Percentiles rank a stretch among this genome's conserved stretches.
These are phyloP conservation scores for Acleris cristana DNA, from an alignment of 2,888 invertebrate genomes.

Conservation along the genomic window DNA sequence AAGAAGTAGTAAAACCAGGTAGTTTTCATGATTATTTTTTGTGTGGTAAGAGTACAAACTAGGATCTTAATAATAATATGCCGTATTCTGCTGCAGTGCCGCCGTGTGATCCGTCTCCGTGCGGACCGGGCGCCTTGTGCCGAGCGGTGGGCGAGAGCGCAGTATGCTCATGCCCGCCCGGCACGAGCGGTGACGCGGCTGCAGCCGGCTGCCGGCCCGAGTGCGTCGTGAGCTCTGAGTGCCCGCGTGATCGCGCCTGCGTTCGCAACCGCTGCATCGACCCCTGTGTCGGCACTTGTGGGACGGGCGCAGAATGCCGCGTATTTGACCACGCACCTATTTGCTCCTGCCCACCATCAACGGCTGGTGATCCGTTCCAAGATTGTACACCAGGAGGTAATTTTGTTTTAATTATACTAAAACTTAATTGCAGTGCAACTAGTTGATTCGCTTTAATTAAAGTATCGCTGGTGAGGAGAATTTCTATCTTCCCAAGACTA, in stretches of 20 bases:
- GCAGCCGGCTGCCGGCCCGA: conserved; percentile 92
- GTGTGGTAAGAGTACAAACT: background rate
- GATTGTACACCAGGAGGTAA: conserved; percentile 80
- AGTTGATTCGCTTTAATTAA: background rate
- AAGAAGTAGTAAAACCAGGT: conserved; percentile 64
- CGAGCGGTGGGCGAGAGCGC: conserved; percentile 82
- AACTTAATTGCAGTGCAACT: too few relatives aligned
- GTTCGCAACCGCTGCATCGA: conserved; percentile 91
- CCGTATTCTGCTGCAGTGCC: conserved; percentile 72
- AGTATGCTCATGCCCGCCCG: conserved; percentile 89
- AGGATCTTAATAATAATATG: background rate
- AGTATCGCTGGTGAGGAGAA: background rate
- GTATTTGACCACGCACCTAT: conserved; percentile 84
- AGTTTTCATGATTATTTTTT: conserved; percentile 24
- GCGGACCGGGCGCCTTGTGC: conserved; percentile 91
- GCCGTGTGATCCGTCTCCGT: conserved; percentile 88
- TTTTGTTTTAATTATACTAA: conserved; percentile 1
- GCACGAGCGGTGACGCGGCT: conserved; percentile 89
- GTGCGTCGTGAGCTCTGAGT: conserved; percentile 92
- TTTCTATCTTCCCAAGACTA: too few relatives aligned
- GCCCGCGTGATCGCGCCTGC: conserved; percentile 90
- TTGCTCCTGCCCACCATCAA: conserved; percentile 89
- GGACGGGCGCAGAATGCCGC: conserved; percentile 89
- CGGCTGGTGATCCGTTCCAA: conserved; percentile 92
- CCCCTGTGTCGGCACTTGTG: conserved; percentile 92